These are phyloP conservation scores for Isaurus tuberculatus DNA, from an alignment of 92 coral and sea anemone genomes.

Conservation along the genomic window DNA sequence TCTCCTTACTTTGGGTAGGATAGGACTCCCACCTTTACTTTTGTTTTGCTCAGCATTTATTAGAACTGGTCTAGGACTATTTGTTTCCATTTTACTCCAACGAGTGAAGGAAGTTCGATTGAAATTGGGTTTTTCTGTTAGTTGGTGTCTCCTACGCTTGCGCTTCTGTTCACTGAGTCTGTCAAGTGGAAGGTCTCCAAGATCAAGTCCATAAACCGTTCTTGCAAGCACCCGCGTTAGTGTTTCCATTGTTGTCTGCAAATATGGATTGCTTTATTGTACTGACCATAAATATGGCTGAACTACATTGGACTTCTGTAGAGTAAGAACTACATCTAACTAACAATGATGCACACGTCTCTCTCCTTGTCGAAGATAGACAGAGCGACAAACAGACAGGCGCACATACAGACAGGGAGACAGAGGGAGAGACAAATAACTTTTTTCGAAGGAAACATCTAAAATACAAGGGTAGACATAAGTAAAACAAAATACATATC, in stretches of 20 bases:
- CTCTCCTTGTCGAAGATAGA: no score
- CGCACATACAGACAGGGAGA: no score
- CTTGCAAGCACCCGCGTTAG: conserved; percentile 93
- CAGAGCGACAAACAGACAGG: no score
- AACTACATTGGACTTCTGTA: no score
- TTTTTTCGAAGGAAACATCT: no score
- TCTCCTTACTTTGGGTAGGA: conserved; percentile 64
- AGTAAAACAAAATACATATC: no score
- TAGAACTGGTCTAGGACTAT: conserved; percentile 62
- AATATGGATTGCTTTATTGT: not conserved
- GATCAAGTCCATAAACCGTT: conserved; percentile 83
- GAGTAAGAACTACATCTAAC: no score
- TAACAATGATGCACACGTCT: no score
- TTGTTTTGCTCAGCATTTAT: conserved; percentile 43
- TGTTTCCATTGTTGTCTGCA: conserved; percentile 87
- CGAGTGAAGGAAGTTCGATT: conserved; percentile 73
- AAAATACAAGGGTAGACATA: no score
- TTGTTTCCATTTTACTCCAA: conserved; percentile 74
- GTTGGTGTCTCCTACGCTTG: conserved; percentile 73
- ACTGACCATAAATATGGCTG: no score
- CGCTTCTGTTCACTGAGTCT: conserved; percentile 93
- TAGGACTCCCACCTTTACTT: conserved; percentile 58
- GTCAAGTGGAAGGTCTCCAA: conserved; percentile 91
- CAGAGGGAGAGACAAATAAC: no score
- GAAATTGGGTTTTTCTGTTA: conserved; percentile 55